Evolutionary conservation across 1,140 invertebrate species (phyloP), one percentile per base, ranked within the genome.

Genomic region (Andrena cerasifolii): DNA sequence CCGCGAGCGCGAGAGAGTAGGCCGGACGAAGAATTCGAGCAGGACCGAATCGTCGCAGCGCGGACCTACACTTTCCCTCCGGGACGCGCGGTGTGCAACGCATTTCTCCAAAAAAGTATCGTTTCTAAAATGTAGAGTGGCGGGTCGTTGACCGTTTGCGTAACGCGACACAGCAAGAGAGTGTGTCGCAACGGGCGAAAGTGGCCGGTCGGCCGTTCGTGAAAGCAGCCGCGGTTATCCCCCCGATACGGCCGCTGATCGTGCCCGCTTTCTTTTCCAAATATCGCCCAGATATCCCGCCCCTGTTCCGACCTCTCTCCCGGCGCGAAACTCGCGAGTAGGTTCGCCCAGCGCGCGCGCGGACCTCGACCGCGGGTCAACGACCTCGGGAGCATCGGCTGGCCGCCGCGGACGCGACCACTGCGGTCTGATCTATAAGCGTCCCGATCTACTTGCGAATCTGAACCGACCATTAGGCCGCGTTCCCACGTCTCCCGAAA

Each of bases 171-270:
- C 77, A 53, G 58, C 76, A 67, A 59, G 70, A 73, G 74, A 40
- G 36, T 40, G 10, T 92, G 89, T 91, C 87, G 91, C 89, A 92
- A 93, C 77, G 78, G 87, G 90, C 91, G 91, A 92, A 92, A 92
- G 91, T 92, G 83, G 83, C 79, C 85, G 74, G 70, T 68, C 81
- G 79, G 77, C 62, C 67, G 61, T 81, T 87, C 84, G 90, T 91
- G 91, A 92, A 92, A 92, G 91, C 91, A 88, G 72, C 53, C 56
- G 67, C 72, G 75, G 85, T 85, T 84, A 82, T 84, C 61, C 54
- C 53, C 53, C 47, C 58, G 58, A 74, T 67, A 68, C 61, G 43
- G 58, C 21, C 31, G 7, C 43, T 16, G 33, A 79, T 16, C n/a
- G 62, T 72, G 67, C 24, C 78, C 80, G 78, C 82, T 85, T 84